Base-by-base conservation (phyloP, 2,888 invertebrate species). In the Erpobdella octoculata region DNA sequence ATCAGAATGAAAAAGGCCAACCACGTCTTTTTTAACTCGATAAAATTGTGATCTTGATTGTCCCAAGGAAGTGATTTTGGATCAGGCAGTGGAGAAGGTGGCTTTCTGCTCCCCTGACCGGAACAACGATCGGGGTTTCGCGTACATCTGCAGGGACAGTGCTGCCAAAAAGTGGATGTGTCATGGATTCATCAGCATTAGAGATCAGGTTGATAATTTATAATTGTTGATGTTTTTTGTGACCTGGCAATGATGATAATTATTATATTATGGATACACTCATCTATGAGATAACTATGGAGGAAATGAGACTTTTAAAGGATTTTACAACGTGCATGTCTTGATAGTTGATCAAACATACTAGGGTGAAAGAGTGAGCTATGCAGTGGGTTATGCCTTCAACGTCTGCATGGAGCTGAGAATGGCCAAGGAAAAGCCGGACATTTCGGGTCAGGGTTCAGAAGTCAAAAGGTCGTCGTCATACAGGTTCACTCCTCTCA, bases 141-240 rank as follows among this genome's bases (percentile, higher is more conserved):
- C 97, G 76, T 98, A 98, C 85, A 98, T 98, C 76, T 98, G 97
- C 82, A 89, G 98, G 73, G 98, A 98, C 84, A 97, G 97, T 73
- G 95, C 97, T 15, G 96, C 96, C 0, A 88, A 96, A 6, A 88
- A 98, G 25, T 99, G 98, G 98, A 96, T 99, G 94, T 98, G 98
- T 82, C 98, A 99, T 85, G 98, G 97, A 48, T 98, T 99, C 84
- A 86, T 95, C 76, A 94, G 97, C 69, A 87, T 91, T 69, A 91
- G 94, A 82, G 96, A 97, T 85, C 90, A 93, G 78, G 89, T 89
- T 82, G n/a, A 25, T 62, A n/a, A 28, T 8, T 1, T 28, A n/a
- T 28, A 53, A 53, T 18, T 21, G 53, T 9, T 53, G n/a, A n/a
- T n/a, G n/a, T n/a, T n/a, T n/a, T n/a, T n/a, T n/a, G n/a, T n/a